Conservation (phyloP, 2,797 vertebrate genomes). For the Rousettus madagascariensis region DNA sequence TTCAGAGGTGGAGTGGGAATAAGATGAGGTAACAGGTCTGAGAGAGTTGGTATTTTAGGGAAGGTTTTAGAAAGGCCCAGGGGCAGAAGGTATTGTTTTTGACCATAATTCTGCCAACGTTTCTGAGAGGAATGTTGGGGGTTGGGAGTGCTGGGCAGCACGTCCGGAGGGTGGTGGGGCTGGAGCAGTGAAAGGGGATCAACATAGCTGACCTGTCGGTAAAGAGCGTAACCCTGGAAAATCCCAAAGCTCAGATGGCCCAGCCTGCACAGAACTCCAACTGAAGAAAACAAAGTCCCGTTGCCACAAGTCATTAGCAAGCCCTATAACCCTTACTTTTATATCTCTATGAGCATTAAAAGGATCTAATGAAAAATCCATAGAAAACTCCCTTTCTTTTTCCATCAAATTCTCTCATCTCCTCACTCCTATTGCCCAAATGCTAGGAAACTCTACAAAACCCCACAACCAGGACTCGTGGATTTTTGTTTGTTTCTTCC, state of each 20-base stretch:
- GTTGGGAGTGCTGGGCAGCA: background rate
- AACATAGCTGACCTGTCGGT: background rate
- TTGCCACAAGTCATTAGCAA: background rate
- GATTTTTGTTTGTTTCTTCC: background rate
- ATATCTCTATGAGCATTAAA: background rate
- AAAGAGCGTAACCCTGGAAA: background rate
- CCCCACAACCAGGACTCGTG: background rate
- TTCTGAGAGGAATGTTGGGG: background rate
- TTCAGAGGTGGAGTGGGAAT: background rate
- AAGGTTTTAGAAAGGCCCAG: background rate
- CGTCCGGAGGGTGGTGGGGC: background rate
- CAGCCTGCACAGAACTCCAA: background rate
- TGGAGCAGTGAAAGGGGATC: background rate
- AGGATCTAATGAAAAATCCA: background rate
- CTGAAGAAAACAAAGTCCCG: background rate
- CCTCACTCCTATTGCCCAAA: background rate
- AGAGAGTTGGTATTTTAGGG: background rate
- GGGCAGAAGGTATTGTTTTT: background rate
- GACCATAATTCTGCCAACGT: background rate
- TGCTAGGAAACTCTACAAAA: background rate
- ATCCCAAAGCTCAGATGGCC: background rate
- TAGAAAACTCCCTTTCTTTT: background rate
- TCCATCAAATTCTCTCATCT: background rate
- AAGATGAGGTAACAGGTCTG: background rate
- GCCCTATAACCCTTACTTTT: background rate